These are phyloP conservation scores for Nyctalus aviator DNA, from an alignment of 2,797 vertebrate species.

Conservation along the genomic window DNA sequence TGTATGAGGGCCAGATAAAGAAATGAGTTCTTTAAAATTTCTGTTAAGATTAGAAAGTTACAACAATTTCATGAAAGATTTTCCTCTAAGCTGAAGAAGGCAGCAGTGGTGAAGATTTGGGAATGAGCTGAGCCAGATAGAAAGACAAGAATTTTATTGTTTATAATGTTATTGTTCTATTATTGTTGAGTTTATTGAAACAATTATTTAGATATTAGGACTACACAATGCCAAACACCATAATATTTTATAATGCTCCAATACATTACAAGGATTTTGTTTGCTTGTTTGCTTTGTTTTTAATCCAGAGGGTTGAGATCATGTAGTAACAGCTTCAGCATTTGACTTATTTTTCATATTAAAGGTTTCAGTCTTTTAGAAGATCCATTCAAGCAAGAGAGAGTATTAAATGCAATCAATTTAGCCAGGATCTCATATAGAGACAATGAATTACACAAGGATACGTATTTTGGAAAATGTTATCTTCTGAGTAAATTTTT, in stretches of 20 bases:
- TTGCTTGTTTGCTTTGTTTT: constrained; percentile 46
- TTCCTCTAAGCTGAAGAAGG: not conserved
- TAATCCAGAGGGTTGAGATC: constrained; percentile 46
- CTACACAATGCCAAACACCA: constrained; percentile 37
- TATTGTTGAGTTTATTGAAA: constrained; percentile 51
- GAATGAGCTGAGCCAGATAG: not conserved
- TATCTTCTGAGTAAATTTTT: constrained; percentile 58
- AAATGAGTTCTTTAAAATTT: not conserved
- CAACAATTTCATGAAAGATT: not conserved
- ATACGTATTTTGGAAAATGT: constrained; percentile 53
- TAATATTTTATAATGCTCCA: constrained; percentile 45
- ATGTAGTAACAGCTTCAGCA: constrained; percentile 34
- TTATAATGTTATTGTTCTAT: not conserved
- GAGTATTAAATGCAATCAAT: constrained; percentile 72
- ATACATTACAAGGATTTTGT: constrained; percentile 32
- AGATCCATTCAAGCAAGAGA: constrained; percentile 48
- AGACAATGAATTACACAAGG: constrained; percentile 51
- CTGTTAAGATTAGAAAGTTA: not conserved
- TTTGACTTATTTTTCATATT: constrained; percentile 53
- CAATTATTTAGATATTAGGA: constrained; percentile 49
- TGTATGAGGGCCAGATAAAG: not conserved
- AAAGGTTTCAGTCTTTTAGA: constrained; percentile 61
- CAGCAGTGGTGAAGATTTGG: not conserved
- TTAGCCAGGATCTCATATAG: constrained; percentile 46
- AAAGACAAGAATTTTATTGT: not conserved